These are phyloP conservation scores for Callimorpha dominula DNA, from an alignment of 2,888 invertebrate species.

Conservation along the genomic window DNA sequence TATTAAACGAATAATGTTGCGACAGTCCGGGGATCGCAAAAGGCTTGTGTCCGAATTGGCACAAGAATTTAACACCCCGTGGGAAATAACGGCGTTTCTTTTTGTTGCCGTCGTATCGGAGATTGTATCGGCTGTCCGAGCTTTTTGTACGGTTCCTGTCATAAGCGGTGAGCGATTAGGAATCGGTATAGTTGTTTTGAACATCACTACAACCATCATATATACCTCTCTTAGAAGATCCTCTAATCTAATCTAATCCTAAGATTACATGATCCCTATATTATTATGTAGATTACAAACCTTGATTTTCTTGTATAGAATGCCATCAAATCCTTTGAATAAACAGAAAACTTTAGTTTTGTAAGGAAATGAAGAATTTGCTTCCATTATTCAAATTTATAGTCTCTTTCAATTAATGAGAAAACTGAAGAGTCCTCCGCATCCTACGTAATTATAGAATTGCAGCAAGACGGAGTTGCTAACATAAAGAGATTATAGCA, in stretches of 20 bases:
- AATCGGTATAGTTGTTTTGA: background rate
- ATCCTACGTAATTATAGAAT: too few species aligned
- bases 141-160: slow-evolving; percentile 37
- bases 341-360: background rate
- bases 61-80: slow-evolving; percentile 75
- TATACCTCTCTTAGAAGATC: too few species aligned
- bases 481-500: background rate
- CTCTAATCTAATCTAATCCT: too few species aligned
- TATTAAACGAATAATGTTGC: slow-evolving; percentile 59
- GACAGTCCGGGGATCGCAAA: slow-evolving; percentile 48
- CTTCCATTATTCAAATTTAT: too few species aligned
- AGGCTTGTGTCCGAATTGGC: slow-evolving; percentile 58
- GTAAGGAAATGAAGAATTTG: background rate
- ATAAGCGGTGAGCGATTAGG: slow-evolving; percentile 31
- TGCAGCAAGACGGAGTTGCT: too few species aligned
- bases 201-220: background rate
- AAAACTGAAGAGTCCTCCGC: too few species aligned
- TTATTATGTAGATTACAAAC: too few species aligned
- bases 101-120: slow-evolving; percentile 71
- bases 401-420: too few species aligned
- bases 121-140: slow-evolving; percentile 72
- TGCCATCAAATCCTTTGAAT: too few species aligned
- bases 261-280: too few species aligned
- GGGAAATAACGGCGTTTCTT: slow-evolving; percentile 82
- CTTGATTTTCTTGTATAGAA: too few species aligned